Conservation (phyloP, 2,797 vertebrate genomes). For the Falco naumanni region DNA sequence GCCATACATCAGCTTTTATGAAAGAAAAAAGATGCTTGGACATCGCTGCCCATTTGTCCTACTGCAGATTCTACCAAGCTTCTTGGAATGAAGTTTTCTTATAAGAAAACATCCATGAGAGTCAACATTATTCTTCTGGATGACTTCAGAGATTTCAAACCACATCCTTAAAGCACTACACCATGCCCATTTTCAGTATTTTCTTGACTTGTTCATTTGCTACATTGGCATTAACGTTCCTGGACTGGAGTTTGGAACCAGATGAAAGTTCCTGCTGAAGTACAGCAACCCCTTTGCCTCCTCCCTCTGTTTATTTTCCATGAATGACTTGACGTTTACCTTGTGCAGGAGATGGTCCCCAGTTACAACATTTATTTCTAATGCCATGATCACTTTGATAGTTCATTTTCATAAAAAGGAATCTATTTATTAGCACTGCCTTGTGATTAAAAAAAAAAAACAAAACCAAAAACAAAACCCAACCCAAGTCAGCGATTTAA, state of each 20-base stretch:
- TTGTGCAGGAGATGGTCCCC: neutral
- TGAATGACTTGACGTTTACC: neutral
- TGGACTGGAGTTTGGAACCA: neutral
- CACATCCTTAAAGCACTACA: neutral
- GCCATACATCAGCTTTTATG: accelerated
- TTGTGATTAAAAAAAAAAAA: neutral
- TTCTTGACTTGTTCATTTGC: neutral
- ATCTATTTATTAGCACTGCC: neutral
- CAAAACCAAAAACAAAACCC: too few species aligned
- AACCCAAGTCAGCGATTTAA: neutral
- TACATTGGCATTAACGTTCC: neutral
- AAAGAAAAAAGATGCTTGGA: neutral
- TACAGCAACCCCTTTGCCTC: neutral
- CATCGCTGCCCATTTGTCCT: too few species aligned
- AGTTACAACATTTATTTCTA: neutral
- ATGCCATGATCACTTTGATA: neutral
- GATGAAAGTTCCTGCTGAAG: neutral
- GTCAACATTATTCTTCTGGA: neutral
- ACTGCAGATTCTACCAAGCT: neutral
- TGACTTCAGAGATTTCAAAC: neutral
- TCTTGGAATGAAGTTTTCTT: neutral
- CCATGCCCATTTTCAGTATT: neutral
- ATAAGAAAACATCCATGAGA: neutral
- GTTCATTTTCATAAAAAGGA: neutral
- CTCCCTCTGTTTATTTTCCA: constrained; percentile 3